These are phyloP conservation scores for Amyelois transitella DNA, from an alignment of 1,140 invertebrate genomes.

Conservation along the genomic window DNA sequence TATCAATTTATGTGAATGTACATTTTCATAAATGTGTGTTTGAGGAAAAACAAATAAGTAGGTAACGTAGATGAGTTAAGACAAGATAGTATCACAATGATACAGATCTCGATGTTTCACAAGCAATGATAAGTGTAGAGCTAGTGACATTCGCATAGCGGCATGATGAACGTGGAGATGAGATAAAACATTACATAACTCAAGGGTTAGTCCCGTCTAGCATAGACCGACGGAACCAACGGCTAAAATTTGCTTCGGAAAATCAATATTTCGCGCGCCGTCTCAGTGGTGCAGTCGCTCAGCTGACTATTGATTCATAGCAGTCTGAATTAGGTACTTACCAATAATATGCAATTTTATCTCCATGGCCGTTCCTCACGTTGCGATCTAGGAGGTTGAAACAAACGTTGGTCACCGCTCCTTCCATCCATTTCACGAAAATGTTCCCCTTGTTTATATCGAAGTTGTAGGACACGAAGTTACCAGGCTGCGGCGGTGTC, in stretches of 20 bases:
- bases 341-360: constrained; percentile 96
- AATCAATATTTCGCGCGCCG: constrained; percentile 68
- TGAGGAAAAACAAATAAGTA: no score
- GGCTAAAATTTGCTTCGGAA: constrained; percentile 19
- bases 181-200: constrained; percentile 18
- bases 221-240: neutral
- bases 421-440: constrained; percentile 95
- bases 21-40: no score
- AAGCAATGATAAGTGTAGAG: neutral
- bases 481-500: constrained; percentile 79
- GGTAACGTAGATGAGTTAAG: no score
- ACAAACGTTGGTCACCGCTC: constrained; percentile 94
- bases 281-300: constrained; percentile 52
- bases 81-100: neutral
- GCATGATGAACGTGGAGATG: constrained; percentile 1
- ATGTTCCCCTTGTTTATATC: constrained; percentile 91
- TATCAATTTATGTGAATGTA: no score
- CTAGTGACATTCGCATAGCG: neutral
- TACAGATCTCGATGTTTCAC: neutral
- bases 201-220: constrained; percentile 5
- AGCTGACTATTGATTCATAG: constrained; percentile 58
- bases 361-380: constrained; percentile 88
- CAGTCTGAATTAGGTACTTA: constrained; percentile 74
- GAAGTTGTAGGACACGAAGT: constrained; percentile 95
- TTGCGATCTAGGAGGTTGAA: constrained; percentile 96